A percentile compares a stretch with the other conserved stretches of the same genome.
Conservation (phyloP, 2,888 invertebrate species). For the Marasmarcha lunaedactyla region DNA sequence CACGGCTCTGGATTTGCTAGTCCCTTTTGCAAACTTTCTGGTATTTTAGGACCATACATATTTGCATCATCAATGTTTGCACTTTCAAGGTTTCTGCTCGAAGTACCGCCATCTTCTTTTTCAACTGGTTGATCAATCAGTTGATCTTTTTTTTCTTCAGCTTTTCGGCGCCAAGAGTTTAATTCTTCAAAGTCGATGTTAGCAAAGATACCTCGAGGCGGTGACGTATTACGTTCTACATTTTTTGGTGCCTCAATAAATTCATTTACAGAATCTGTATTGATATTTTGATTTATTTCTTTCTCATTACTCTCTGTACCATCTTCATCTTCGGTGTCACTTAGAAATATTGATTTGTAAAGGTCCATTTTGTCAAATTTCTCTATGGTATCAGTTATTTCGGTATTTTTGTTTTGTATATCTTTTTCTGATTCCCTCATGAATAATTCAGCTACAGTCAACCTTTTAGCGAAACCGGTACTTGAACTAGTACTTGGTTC, state of each 20-base stretch:
- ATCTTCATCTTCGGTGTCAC: constrained; percentile 79
- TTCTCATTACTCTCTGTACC: constrained; percentile 29
- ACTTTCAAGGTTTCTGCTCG: too few relatives aligned
- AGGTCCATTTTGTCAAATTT: constrained; percentile 76
- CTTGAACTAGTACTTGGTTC: constrained; percentile 10
- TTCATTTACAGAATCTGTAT: constrained; percentile 17
- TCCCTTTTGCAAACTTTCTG: constrained; percentile 47
- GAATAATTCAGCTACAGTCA: constrained; percentile 60
- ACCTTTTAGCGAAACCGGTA: constrained; percentile 35
- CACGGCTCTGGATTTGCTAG: constrained; percentile 10
- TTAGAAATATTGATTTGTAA: constrained; percentile 90
- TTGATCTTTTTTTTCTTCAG: constrained; percentile 13
- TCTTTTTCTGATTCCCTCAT: constrained; percentile 53
- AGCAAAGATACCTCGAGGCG: constrained; percentile 79
- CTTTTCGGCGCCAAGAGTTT: constrained; percentile 49
- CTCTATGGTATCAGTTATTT: constrained; percentile 49
- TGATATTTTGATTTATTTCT: constrained; percentile 12
- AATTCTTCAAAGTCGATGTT: constrained; percentile 73
- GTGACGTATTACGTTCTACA: constrained; percentile 73
- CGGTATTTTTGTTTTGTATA: constrained; percentile 26
- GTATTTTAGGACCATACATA: constrained; percentile 72
- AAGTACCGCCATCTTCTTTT: constrained; percentile 9
- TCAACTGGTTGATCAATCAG: constrained; percentile 12
- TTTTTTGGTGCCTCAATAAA: constrained; percentile 60
- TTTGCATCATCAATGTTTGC: constrained; percentile 22